phyloP scores from a whole-genome alignment of 2,888 invertebrate genomes.

The Andricus quercusramuli region DNA sequence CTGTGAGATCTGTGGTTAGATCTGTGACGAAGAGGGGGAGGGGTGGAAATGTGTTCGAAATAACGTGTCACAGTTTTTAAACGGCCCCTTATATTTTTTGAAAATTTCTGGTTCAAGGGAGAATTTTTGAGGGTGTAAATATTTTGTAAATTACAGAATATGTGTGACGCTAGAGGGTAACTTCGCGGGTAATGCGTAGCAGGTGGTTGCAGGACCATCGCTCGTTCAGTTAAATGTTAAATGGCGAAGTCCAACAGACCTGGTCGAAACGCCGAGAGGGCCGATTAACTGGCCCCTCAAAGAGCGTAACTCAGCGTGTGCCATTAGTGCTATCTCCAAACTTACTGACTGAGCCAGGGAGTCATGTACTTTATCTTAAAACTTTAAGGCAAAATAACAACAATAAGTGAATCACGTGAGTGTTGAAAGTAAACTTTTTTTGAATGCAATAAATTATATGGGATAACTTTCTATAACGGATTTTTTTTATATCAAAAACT shows the following conservation, averaged over 20 bases:
- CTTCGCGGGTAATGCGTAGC: conserved; percentile 61
- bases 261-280: conserved; percentile 55
- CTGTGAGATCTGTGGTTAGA: no score
- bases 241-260: conserved; percentile 48
- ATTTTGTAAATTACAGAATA: conserved; percentile 30
- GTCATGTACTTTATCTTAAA: background rate
- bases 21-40: no score
- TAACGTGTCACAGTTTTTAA: no score
- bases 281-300: conserved; percentile 61
- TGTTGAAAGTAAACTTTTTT: background rate
- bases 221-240: conserved; percentile 59
- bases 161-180: conserved; percentile 34
- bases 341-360: background rate
- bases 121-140: background rate
- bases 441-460: background rate
- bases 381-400: background rate
- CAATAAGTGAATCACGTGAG: background rate
- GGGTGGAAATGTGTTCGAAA: no score
- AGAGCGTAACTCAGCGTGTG: conserved; percentile 72
- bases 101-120: background rate
- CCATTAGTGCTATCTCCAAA: conserved; percentile 66
- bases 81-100: no score
- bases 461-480: no score
- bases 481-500: no score
- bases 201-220: conserved; percentile 66